These are phyloP conservation scores for Vidua chalybeata DNA, from an alignment of 2,113 vertebrate species.

Conservation along the genomic window DNA sequence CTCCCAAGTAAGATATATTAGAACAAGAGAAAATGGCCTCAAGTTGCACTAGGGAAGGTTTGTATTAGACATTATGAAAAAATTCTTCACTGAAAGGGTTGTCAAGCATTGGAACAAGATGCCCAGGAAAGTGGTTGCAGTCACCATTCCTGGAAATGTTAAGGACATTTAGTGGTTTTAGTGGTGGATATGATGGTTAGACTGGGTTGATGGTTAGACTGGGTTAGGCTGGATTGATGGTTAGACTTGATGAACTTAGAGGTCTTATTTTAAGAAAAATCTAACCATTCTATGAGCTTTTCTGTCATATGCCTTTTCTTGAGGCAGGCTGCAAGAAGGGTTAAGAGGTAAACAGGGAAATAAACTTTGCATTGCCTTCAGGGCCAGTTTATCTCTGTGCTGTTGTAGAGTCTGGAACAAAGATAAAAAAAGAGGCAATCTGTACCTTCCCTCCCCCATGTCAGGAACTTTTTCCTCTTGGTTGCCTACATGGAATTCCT, in stretches of 20 bases:
- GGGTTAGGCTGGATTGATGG: not conserved
- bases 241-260: not conserved
- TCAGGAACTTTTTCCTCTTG: not conserved
- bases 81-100: not conserved
- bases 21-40: not conserved
- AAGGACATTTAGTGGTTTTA: not conserved
- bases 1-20: not conserved
- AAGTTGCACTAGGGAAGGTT: not conserved
- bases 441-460: not conserved
- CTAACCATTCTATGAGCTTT: not conserved
- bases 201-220: not conserved
- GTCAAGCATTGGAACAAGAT: not conserved
- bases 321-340: not conserved
- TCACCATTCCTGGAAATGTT: not conserved
- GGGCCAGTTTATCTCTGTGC: not conserved
- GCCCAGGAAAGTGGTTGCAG: not conserved
- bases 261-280: not conserved
- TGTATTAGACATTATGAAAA: not conserved
- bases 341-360: not conserved
- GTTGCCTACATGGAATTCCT: conserved; percentile 33
- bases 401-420: not conserved
- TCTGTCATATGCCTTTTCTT: not conserved
- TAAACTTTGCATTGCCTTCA: not conserved
- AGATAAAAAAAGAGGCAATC: not conserved
- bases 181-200: not conserved